Base-by-base conservation (phyloP, 92 coral and sea anemone genomes). In the Metridium senile region DNA sequence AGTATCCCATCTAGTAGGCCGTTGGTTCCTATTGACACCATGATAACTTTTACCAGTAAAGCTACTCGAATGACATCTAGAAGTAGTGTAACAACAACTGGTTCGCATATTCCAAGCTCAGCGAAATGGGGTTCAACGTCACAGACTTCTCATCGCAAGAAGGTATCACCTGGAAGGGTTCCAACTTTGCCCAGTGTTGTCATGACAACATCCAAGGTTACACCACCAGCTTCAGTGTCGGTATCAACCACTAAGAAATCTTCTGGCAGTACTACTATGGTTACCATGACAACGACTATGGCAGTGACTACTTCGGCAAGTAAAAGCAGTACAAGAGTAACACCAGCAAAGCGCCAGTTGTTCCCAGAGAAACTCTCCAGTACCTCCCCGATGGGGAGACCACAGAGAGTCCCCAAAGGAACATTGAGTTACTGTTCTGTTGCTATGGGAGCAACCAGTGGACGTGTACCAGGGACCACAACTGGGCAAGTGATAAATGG, bases 51-150 rank as follows among this genome's bases (percentile, higher is more conserved):
- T 1, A 30, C 33, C 1, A 58, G 56, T 34, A 73, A 20, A 35
- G 23, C 17, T 21, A 31, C 68, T 0, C 63, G 61, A 58, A 20
- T 35, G 16, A 9, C 68, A n/a, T 20, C 78, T 10, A 73, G 32
- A 53, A 16, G 65, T 2, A 25, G 51, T 53, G 33, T 68, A 0
- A 33, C 88, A 8, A 33, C 87, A 1, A 58, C 80, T 33, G 75
- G 87, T 10, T 88, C 97, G 22, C 99, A 95, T 70, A 86, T 91
- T 51, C 99, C 99, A 7, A 93, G 99, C 74, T 93, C 97, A 9
- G 99, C 97, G 17, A 92, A 90, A 58, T 95, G 99, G 99, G 99
- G 95, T 11, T 89, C 90, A 25, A 83, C 96, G 11, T 59, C 80
- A 26, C 97, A 91, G 43, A 63, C 84, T 2, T 72, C 68, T 29